A percentile compares a stretch with the other conserved stretches of the same genome.
phyloP scores from a whole-genome alignment of 1,140 invertebrate genomes.

The Drosophila repletoides region DNA sequence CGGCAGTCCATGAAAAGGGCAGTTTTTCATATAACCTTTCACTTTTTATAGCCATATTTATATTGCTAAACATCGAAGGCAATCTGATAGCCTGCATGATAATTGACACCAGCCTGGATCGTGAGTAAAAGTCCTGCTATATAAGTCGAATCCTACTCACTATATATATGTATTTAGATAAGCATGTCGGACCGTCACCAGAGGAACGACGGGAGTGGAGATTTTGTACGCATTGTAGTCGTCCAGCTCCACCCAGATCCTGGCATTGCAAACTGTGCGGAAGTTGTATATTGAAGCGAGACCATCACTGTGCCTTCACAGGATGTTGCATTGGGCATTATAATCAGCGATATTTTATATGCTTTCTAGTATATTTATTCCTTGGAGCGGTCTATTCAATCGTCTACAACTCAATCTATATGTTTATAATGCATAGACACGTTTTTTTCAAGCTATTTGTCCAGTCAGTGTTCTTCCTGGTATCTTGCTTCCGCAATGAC shows the following conservation, averaged over 20 bases:
- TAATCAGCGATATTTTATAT: conserved; percentile 94
- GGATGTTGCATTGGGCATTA: conserved; percentile 94
- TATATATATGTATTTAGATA: no score
- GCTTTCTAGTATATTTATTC: conserved; percentile 91
- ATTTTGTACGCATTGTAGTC: conserved; percentile 83
- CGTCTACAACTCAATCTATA: conserved; percentile 87
- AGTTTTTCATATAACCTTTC: conserved; percentile 68
- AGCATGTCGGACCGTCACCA: not conserved
- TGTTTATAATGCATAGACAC: conserved; percentile 82
- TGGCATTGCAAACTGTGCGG: conserved; percentile 94
- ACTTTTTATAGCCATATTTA: conserved; percentile 84
- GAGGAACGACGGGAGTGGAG: conserved; percentile 18
- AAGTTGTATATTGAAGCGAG: conserved; percentile 93
- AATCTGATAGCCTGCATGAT: conserved; percentile 68
- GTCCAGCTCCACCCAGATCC: conserved; percentile 90
- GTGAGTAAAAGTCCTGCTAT: conserved; percentile 44
- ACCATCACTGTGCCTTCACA: conserved; percentile 97
- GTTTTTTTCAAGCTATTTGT: not conserved
- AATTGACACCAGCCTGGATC: conserved; percentile 57
- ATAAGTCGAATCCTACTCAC: no score
- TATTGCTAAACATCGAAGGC: conserved; percentile 86
- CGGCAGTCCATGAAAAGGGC: conserved; percentile 83
- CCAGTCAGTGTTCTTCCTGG: not conserved
- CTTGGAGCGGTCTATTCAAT: conserved; percentile 87
- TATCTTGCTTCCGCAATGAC: no score